Evolutionary conservation across 2,797 vertebrate genomes (phyloP), one percentile per base, ranked within the genome.

Genomic region (Mallotus villosus): DNA sequence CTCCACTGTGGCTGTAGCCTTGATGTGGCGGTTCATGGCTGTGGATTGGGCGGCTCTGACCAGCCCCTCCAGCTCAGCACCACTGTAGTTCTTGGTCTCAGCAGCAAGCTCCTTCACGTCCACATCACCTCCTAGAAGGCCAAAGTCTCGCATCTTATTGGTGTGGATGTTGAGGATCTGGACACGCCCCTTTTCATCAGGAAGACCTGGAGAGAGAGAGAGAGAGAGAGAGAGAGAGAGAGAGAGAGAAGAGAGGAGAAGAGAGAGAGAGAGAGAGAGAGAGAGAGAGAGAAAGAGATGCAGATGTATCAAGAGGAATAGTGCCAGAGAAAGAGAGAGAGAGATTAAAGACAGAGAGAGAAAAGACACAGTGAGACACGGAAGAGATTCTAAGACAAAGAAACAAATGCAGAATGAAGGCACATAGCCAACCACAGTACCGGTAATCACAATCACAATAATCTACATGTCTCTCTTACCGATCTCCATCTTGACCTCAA

Each of bases 401-500:
- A 64, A 2, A 11, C 41, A 25, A 11, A 51, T 17, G 14, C 46
- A 17, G 29, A 29, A 19, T 62, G 29, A 27, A 7, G 16, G 61
- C 16, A 29, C 12, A 19, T n/a, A 34, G 16, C 2, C 7, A 62
- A 62, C 14, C 24, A 4, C 58, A 27, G 2, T 2, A 19, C 55
- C 60, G 21, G 29, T 1, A 37, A 37, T 37, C 34, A 37, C 34
- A 41, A 41, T 41, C 37, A 12, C 41, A 46, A 5, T 51, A 22
- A 63, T 22, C 16, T 11, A 25, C 46, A 5, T 37, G 46, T 12
- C 29, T 74, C 4, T 71, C 93, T 93, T 89, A 98, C 97, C 95
- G 2, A 99, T 99, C 89, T 98, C 97, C 97, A 99, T 99, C 79
- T 99, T 99, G 83, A 99, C 97, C 85, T 99, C 97, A 89, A 99